Conservation (phyloP, 2,113 vertebrate genomes). For the Onychorhynchus coronatus region DNA sequence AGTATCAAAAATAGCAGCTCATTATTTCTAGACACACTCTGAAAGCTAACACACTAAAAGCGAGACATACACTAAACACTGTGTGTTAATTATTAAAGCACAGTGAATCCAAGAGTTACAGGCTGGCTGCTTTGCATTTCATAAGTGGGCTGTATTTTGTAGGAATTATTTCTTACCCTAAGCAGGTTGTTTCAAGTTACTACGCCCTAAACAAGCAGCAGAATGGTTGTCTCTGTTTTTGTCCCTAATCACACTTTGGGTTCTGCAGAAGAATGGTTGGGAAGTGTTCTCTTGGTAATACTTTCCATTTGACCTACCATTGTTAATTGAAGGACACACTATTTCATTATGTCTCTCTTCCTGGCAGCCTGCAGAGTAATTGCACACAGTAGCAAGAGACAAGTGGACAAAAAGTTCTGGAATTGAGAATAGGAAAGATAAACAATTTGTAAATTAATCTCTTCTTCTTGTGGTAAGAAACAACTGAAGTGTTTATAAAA, state of each 20-base stretch:
- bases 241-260: background rate
- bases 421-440: background rate
- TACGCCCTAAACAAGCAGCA: background rate
- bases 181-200: background rate
- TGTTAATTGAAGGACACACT: background rate
- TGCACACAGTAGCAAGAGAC: constrained; percentile 16
- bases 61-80: background rate
- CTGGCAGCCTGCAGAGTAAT: background rate
- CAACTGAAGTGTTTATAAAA: background rate
- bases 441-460: constrained; percentile 3
- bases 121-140: background rate
- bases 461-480: background rate
- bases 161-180: background rate
- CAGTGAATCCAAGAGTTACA: background rate
- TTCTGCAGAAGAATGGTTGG: background rate
- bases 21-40: background rate
- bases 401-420: background rate
- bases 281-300: background rate
- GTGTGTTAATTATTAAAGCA: background rate
- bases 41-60: background rate
- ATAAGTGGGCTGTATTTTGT: background rate
- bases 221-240: background rate
- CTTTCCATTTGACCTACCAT: background rate
- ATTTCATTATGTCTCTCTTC: background rate
- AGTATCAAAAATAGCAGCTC: background rate